Evolutionary conservation across 2,113 vertebrate species (phyloP), one percentile per base, ranked within the genome.

Genomic region (Hiodon tergisus): DNA sequence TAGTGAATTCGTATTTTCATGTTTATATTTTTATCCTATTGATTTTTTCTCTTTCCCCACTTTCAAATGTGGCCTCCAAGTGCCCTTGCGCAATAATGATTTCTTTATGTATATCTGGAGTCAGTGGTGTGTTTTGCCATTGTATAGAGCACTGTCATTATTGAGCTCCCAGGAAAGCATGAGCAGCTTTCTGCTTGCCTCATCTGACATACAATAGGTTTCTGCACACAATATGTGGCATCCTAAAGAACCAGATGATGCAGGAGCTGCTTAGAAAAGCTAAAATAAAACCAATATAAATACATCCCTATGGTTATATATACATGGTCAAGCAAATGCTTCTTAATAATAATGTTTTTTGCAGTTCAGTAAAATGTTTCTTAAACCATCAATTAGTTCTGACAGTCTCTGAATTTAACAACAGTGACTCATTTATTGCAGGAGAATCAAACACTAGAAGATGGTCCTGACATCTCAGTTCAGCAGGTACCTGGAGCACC

Each of bases 251-350:
- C 61, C 16, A 13, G 48, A 9, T 31, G 51, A 52, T 67, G 7
- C 53, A 67, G 13, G 53, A 67, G 53, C 54, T 67, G 54, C 58
- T 50, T 54, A 59, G 53, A n/a, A n/a, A n/a, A n/a, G n/a, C n/a
- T n/a, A 65, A 67, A 75, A 75, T 50, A 7, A 75, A 52, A 58
- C 4, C 10, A n/a, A 67, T 57, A 74, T 67, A 67, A 52, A 67
- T 67, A 68, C 58, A 47, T 5, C 46, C 4, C 14, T 47, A 14
- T 63, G 65, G 14, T 51, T n/a, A n/a, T n/a, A n/a, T n/a, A n/a
- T n/a, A n/a, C n/a, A n/a, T n/a, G n/a, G n/a, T n/a, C n/a, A n/a
- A n/a, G n/a, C n/a, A n/a, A n/a, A n/a, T n/a, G n/a, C n/a, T n/a
- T n/a, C n/a, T n/a, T n/a, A n/a, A n/a, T n/a, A n/a, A n/a, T n/a